These are phyloP conservation scores for Spinus pinus DNA, from an alignment of 2,797 vertebrate species.

Conservation along the genomic window DNA sequence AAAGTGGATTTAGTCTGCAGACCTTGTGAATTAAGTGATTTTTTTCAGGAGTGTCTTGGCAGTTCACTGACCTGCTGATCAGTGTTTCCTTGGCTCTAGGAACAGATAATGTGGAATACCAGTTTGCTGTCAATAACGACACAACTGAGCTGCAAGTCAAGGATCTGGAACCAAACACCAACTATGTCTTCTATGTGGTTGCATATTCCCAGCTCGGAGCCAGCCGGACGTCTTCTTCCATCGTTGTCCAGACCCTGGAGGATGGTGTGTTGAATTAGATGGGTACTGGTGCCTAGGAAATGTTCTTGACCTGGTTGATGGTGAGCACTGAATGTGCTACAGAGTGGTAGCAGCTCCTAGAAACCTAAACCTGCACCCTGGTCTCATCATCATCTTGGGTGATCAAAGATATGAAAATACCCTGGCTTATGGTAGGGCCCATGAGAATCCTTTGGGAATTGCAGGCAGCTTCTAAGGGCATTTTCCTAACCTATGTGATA, in stretches of 20 bases:
- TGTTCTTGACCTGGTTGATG: neutral
- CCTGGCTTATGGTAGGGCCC: neutral
- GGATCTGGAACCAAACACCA: constrained; percentile 92
- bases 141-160: constrained; percentile 92
- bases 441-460: neutral
- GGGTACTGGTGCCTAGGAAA: neutral
- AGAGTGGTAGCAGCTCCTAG: neutral
- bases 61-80: constrained; percentile 30
- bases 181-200: constrained; percentile 94
- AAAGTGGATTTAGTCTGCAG: neutral
- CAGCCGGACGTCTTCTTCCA: constrained; percentile 86
- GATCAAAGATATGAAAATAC: neutral
- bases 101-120: constrained; percentile 90
- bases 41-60: neutral
- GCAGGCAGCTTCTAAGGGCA: neutral
- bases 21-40: neutral
- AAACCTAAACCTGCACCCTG: neutral
- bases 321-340: neutral
- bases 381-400: neutral
- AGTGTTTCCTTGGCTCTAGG: constrained; percentile 75
- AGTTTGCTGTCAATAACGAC: constrained; percentile 97
- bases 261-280: constrained; percentile 82
- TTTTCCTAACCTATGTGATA: neutral
- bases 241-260: constrained; percentile 88
- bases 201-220: constrained; percentile 95